A percentile compares a stretch with the other conserved stretches of the same genome.
Evolutionary conservation across 2,888 invertebrate species (phyloP).

Genomic region (Phragmatobia fuliginosa): DNA sequence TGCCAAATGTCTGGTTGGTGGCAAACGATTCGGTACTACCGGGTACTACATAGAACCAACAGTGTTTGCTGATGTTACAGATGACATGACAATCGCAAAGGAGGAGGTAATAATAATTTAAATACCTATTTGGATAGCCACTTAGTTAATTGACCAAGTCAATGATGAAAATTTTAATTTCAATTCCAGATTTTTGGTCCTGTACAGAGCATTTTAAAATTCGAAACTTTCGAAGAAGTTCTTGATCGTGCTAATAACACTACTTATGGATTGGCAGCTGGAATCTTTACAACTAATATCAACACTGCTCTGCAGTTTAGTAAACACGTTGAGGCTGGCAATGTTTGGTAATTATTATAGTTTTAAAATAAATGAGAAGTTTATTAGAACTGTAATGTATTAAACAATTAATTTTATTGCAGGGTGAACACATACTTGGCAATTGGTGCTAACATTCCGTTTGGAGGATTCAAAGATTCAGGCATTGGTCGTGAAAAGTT

Average conservation of each 20-base stretch:
- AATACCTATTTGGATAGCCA: too few relatives aligned
- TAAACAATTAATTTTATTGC: slow-evolving; percentile 23
- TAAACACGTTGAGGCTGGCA: slow-evolving; percentile 92
- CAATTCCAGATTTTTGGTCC: slow-evolving; percentile 94
- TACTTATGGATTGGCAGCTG: slow-evolving; percentile 94
- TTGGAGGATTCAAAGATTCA: slow-evolving; percentile 95
- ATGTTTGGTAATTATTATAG: slow-evolving; percentile 88
- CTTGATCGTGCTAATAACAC: slow-evolving; percentile 95
- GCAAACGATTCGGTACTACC: too few relatives aligned
- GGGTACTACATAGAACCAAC: too few relatives aligned
- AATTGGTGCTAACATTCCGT: slow-evolving; percentile 90
- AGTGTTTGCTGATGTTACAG: too few relatives aligned
- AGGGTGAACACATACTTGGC: slow-evolving; percentile 87
- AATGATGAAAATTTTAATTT: not conserved
- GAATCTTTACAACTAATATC: slow-evolving; percentile 93
- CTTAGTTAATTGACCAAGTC: not conserved
- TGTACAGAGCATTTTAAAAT: slow-evolving; percentile 95
- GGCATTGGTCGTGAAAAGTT: slow-evolving; percentile 71
- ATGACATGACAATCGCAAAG: too few relatives aligned
- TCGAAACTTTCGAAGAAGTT: slow-evolving; percentile 92
- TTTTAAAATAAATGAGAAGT: too few relatives aligned
- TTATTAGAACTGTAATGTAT: not conserved
- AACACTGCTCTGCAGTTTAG: slow-evolving; percentile 92
- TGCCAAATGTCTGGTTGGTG: too few relatives aligned
- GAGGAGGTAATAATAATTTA: too few relatives aligned